A percentile compares a stretch with the other conserved stretches of the same genome.
These are phyloP conservation scores for Nematopogon swammerdamellus DNA, from an alignment of 2,888 invertebrate genomes.

Conservation along the genomic window DNA sequence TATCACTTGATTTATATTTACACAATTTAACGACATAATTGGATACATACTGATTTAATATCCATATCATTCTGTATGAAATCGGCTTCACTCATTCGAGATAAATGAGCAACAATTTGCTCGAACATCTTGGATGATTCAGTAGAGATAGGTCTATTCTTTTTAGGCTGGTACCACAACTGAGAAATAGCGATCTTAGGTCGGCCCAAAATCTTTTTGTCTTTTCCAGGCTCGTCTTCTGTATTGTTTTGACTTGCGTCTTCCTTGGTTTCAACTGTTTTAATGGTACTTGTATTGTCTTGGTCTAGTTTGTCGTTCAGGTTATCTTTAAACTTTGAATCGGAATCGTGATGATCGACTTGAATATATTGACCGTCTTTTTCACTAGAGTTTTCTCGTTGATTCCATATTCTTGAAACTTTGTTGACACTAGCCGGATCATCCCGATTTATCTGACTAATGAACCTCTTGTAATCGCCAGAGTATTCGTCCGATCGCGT, in stretches of 20 bases:
- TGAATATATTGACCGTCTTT: background rate
- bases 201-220: slow-evolving; percentile 29
- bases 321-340: background rate
- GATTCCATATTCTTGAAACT: background rate
- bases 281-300: slow-evolving; percentile 9
- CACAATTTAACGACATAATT: too few relatives aligned
- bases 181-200: slow-evolving; percentile 35
- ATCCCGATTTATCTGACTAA: background rate
- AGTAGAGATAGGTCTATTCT: slow-evolving; percentile 37
- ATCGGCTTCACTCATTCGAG: slow-evolving; percentile 33
- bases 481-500: slow-evolving; percentile 25
- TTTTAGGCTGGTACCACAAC: slow-evolving; percentile 48
- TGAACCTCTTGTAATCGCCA: slow-evolving; percentile 17
- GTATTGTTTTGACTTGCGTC: slow-evolving; percentile 9
- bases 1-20: background rate
- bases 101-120: slow-evolving; percentile 29
- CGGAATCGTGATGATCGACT: background rate
- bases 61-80: slow-evolving; percentile 52
- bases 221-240: background rate
- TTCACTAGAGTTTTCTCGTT: background rate
- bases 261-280: slow-evolving; percentile 28
- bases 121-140: slow-evolving; percentile 41
- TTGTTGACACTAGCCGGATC: background rate
- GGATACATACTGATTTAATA: slow-evolving; percentile 48
- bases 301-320: too few relatives aligned